Base-by-base conservation (phyloP, 2,888 invertebrate species). In the Pachliopta kotzebuea region DNA sequence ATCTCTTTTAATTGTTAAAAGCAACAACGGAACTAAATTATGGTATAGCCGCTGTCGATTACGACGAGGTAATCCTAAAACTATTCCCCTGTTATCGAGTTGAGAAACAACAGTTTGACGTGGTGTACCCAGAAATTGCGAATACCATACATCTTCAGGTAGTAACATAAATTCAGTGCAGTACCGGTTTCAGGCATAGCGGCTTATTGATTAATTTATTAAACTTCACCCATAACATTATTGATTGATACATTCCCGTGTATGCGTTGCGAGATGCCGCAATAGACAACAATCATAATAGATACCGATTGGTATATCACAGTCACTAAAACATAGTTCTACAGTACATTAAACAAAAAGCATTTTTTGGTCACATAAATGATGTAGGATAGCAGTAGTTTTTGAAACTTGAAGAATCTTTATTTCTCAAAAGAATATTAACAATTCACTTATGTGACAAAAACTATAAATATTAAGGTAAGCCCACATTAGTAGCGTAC, bases 231-330 rank as follows among this genome's bases (percentile, higher is more conserved):
- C n/a, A n/a, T 17, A 20, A 18, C 49, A 21, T 26, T 61, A 61
- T 61, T 55, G 49, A 61, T 55, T n/a, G 29, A 56, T 54, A 23
- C 14, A 54, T 60, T 60, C n/a, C 45, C 45, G n/a, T 45, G 45
- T 18, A 18, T 11, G 42, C 26, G 18, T 20, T 6, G 20, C 42
- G 18, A 29, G 55, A n/a, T 26, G 37, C 60, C 3, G 60, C 26
- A 53, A 60, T 54, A 53, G 45, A 45, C 45, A 45, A 45, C 45
- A n/a, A n/a, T 31, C 6, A 20, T 60, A 54, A 60, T 60, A n/a
- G 37, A 60, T 54, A 60, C 37, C 21, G 24, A 60, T 60, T 52
- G 23, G 21, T 21, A 37, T 24, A 31, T 2, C 9, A 31, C 31
- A 31, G 37, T 37, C 14, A 37, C 11, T 14, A 37, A 37, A 37